Evolutionary conservation across 2,113 vertebrate genomes (phyloP), one percentile per base, ranked within the genome.

Genomic region (Columba livia): DNA sequence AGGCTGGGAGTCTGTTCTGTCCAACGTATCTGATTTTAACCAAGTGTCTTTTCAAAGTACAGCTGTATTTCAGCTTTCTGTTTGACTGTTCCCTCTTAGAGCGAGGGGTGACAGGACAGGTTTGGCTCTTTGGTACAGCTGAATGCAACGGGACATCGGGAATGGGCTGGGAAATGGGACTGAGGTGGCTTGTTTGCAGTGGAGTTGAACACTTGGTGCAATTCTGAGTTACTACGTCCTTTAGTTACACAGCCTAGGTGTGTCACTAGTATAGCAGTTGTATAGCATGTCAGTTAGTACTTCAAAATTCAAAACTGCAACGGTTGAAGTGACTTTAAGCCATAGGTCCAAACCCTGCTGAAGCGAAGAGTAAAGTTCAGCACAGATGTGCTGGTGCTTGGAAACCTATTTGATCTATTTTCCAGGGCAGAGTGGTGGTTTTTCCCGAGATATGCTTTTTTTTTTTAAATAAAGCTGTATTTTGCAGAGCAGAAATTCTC

Each of bases 301-400:
- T 13, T 26, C 8, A 38, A 79, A 50, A 53, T 38, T 54, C 51
- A 31, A 36, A 75, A 13, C 36, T 29, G 12, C n/a, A n/a, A 16
- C 26, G 31, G n/a, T 1, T 34, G 56, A 47, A 54, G 44, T 48
- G 8, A 9, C n/a, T 47, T 48, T 15, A 54, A 70, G 31, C 23
- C 25, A 5, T 1, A 29, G 31, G 18, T 40, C 60, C 24, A 25
- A 88, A 34, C 16, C 10, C 10, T 50, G 50, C 38, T 50, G 67
- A 42, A 42, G 4, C 25, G 69, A 62, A 67, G 60, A 18, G 15
- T 42, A 12, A 44, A 60, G 18, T 8, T n/a, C 28, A 23, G 1
- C 14, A 19, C 12, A 32, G 32, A 18, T 5, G 1, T 12, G 5
- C 9, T 6, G 36, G 25, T 29, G 12, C 11, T 1, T 19, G 20